Conservation (phyloP, 2,888 invertebrate species). For the Phyllotreta striolata region DNA sequence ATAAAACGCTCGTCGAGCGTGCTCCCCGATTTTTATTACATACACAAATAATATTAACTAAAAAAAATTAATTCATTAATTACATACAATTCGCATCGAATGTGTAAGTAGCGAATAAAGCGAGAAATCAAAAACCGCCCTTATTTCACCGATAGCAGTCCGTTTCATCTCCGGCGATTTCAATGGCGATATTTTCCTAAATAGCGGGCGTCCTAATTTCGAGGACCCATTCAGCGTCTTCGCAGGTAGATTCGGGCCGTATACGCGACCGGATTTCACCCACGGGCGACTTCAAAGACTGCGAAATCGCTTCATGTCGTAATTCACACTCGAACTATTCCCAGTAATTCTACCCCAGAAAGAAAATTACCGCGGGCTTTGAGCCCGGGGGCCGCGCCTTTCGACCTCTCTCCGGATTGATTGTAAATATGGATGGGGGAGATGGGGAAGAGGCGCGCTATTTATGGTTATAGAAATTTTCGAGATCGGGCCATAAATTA, state of each 20-base stretch:
- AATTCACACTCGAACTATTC: constrained; percentile 58
- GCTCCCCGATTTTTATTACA: too few relatives aligned
- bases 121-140: too few relatives aligned
- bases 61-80: too few relatives aligned
- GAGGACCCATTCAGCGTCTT: constrained; percentile 13
- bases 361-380: constrained; percentile 56
- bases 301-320: constrained; percentile 54
- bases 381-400: constrained; percentile 5
- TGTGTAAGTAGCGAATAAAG: too few relatives aligned
- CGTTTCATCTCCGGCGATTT: constrained; percentile 2
- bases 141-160: neutral
- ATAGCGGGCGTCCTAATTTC: constrained; percentile 7
- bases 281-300: constrained; percentile 54
- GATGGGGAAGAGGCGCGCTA: neutral
- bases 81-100: too few relatives aligned
- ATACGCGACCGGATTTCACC: constrained; percentile 50
- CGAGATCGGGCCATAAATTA: too few relatives aligned
- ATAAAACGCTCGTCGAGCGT: too few relatives aligned
- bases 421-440: constrained; percentile 13
- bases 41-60: too few relatives aligned
- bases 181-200: constrained; percentile 4
- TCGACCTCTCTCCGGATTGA: constrained; percentile 8
- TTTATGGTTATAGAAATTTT: too few relatives aligned
- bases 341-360: constrained; percentile 52
- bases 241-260: constrained; percentile 39